Percentiles rank a stretch among this genome's conserved stretches.
phyloP scores from a whole-genome alignment of 1,140 invertebrate species.

The Scaptomyza hsui region DNA sequence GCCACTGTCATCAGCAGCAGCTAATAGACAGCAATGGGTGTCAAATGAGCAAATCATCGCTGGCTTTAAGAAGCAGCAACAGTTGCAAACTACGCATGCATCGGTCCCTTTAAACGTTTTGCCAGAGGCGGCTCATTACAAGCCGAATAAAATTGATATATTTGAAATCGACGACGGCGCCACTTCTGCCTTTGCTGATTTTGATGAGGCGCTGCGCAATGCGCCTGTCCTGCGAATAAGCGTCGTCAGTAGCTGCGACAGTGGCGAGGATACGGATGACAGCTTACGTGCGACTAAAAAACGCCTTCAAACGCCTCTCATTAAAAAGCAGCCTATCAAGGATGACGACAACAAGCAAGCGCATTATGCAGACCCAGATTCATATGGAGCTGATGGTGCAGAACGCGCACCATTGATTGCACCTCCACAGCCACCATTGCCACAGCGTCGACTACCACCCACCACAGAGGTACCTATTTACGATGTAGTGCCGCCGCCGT shows the following conservation, averaged over 20 bases:
- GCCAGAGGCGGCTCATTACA: conserved; percentile 58
- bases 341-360: conserved; percentile 26
- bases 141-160: conserved; percentile 81
- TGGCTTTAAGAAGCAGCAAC: conserved; percentile 52
- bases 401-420: conserved; percentile 55
- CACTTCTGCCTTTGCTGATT: conserved; percentile 70
- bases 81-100: neutral
- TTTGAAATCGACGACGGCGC: conserved; percentile 60
- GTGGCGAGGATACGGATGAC: conserved; percentile 56
- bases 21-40: conserved; percentile 48
- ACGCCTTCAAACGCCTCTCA: conserved; percentile 50
- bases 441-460: conserved; percentile 53
- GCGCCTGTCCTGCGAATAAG: conserved; percentile 70
- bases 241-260: conserved; percentile 37
- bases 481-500: conserved; percentile 60
- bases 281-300: conserved; percentile 69
- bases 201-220: conserved; percentile 75
- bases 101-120: conserved; percentile 5
- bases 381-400: neutral
- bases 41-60: conserved; percentile 71
- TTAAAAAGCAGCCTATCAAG: conserved; percentile 56
- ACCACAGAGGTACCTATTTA: conserved; percentile 49
- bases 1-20: neutral
- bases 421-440: conserved; percentile 64
- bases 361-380: neutral